phyloP scores from a whole-genome alignment of 2,113 vertebrate genomes.

The Misgurnus anguillicaudatus region DNA sequence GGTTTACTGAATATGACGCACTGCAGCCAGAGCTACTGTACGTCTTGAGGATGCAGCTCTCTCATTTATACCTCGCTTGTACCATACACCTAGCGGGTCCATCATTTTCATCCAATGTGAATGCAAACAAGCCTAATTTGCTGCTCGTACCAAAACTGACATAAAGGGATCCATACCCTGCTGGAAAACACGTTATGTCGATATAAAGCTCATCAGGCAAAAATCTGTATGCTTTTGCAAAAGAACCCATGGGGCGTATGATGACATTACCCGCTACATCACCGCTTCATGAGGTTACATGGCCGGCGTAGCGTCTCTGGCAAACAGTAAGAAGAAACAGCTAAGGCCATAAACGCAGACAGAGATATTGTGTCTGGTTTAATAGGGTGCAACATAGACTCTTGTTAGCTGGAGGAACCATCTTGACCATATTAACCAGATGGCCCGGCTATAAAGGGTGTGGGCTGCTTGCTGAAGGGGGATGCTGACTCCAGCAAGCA shows the following conservation, averaged over 20 bases:
- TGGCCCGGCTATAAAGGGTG: constrained; percentile 24
- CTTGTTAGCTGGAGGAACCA: constrained; percentile 42
- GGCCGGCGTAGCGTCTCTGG: constrained; percentile 4
- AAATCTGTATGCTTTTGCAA: not conserved
- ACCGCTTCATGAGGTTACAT: not conserved
- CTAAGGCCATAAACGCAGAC: constrained; percentile 22
- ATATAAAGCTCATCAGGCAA: constrained; percentile 8
- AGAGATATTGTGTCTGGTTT: constrained; percentile 12
- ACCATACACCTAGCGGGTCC: not conserved
- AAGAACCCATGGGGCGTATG: not conserved
- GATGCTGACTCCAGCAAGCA: constrained; percentile 47
- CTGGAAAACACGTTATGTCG: constrained; percentile 32
- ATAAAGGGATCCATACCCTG: not conserved
- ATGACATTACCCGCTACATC: not conserved
- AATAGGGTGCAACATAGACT: constrained; percentile 23
- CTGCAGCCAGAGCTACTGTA: not conserved
- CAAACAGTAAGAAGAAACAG: not conserved
- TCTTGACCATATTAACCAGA: constrained; percentile 47
- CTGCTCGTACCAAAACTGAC: constrained; percentile 29
- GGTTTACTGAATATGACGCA: not conserved
- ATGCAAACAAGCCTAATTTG: constrained; percentile 37
- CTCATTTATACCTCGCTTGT: constrained; percentile 12
- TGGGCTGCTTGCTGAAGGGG: not conserved
- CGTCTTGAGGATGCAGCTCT: constrained; percentile 10
- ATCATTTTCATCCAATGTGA: constrained; percentile 38